Evolutionary conservation across 1,140 invertebrate species (phyloP).

Genomic region (Sycobia sp.): DNA sequence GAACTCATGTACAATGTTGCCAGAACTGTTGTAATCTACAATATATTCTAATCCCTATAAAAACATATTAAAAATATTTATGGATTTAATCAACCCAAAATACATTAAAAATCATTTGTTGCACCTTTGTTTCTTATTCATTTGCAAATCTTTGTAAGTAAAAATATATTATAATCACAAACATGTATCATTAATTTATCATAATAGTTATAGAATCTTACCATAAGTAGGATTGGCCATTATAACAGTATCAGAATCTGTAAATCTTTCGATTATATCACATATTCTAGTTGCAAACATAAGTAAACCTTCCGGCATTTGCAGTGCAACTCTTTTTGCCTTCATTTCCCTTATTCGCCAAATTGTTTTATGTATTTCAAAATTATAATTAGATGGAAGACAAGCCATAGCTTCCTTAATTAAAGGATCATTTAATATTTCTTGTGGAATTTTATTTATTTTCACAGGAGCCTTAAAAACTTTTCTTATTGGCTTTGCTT

Average conservation of each 20-base stretch:
- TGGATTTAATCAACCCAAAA: neutral
- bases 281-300: conserved; percentile 92
- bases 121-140: no score
- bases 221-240: conserved; percentile 99
- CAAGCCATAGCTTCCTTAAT: conserved; percentile 74
- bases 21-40: neutral
- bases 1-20: neutral
- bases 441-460: conserved; percentile 83
- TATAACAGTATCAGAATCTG: conserved; percentile 90
- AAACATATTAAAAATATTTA: neutral
- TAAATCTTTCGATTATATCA: conserved; percentile 94
- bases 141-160: no score
- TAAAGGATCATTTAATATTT: conserved; percentile 79
- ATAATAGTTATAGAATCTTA: no score
- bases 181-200: no score
- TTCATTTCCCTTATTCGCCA: conserved; percentile 88
- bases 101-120: neutral
- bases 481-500: conserved; percentile 77
- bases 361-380: conserved; percentile 97
- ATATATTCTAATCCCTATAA: neutral
- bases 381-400: conserved; percentile 96
- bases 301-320: conserved; percentile 94
- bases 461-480: conserved; percentile 74
- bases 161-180: no score
- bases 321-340: conserved; percentile 89